Base-by-base conservation (phyloP, 2,113 vertebrate genomes). In the Carlito syrichta region DNA sequence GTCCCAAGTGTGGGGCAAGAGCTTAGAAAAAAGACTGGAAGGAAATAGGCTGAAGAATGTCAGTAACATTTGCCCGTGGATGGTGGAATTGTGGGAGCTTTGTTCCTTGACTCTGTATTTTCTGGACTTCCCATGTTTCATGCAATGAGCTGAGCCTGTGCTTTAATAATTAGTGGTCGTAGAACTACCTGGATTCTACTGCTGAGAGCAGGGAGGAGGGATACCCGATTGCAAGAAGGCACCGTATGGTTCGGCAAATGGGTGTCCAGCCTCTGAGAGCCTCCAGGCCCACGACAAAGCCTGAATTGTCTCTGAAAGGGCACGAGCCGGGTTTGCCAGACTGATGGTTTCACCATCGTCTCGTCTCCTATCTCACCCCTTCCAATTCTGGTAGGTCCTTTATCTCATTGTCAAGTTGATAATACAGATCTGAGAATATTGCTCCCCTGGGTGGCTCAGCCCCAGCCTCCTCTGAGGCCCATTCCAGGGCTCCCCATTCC, bases 11-110 rank as follows among this genome's bases (percentile, higher is more conserved):
- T 81, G 19, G 68, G 89, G 23, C 8, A 63, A 92, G 78, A 27
- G 20, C 69, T 71, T 94, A 40, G 82, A 76, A 66, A 78, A 94
- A 97, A 79, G 82, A 73, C n/a, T 60, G 13, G 48, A 93, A 82
- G 60, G 68, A 84, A 86, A 50, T 12, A 22, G 40, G 32, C 16
- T 40, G 16, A 50, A 92, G 32, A 1, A 6, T 5, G 38, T 82
- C 81, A 62, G 50, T 9, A 19, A 1, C 22, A 35, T 91, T 62
- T 86, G 58, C n/a, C 30, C 19, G 2, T 27, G 6, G 27, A 58
- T 30, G 27, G 27, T 50, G 8, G 62, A 43, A 11, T 60, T 14
- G 63, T 30, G 60, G 66, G 56, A 45, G 13, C 30, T 62, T 74
- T 73, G 48, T 73, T 69, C 40, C 58, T 17, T 11, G 35, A n/a